A percentile compares a stretch with the other conserved stretches of the same genome.
phyloP scores from a whole-genome alignment of 2,113 vertebrate genomes.

The Oryctolagus cuniculus region DNA sequence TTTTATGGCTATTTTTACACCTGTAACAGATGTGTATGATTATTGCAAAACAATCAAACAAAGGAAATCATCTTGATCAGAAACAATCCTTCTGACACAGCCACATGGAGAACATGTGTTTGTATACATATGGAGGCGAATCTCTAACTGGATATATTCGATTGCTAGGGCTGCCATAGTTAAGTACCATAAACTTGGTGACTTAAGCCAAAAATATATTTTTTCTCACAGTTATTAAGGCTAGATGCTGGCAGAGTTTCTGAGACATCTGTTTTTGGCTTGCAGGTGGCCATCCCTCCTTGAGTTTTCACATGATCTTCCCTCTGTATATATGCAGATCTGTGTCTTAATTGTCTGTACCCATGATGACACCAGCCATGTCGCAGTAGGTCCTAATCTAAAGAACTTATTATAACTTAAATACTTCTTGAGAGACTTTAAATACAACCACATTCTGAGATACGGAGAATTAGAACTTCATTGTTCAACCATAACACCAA shows the following conservation, averaged over 20 bases:
- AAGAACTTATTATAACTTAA: neutral
- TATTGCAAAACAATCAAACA: slow-evolving; percentile 14
- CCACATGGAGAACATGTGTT: neutral
- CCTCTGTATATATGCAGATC: neutral
- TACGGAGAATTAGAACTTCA: neutral
- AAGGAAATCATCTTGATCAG: neutral
- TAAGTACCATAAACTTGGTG: neutral
- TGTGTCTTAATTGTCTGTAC: neutral
- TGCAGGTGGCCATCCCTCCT: neutral
- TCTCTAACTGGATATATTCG: neutral
- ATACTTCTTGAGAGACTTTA: neutral
- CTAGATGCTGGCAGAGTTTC: neutral
- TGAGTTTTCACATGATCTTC: neutral
- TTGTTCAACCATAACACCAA: neutral
- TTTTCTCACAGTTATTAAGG: neutral
- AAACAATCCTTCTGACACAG: neutral
- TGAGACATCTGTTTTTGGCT: neutral
- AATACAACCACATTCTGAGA: neutral
- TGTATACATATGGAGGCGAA: neutral
- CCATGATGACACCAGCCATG: neutral
- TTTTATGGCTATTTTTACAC: slow-evolving; percentile 43
- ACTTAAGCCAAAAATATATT: neutral
- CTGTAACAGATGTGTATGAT: neutral
- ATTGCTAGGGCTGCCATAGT: neutral
- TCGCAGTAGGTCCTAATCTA: neutral